phyloP scores from a whole-genome alignment of 2,888 invertebrate genomes.

The Acleris cristana region DNA sequence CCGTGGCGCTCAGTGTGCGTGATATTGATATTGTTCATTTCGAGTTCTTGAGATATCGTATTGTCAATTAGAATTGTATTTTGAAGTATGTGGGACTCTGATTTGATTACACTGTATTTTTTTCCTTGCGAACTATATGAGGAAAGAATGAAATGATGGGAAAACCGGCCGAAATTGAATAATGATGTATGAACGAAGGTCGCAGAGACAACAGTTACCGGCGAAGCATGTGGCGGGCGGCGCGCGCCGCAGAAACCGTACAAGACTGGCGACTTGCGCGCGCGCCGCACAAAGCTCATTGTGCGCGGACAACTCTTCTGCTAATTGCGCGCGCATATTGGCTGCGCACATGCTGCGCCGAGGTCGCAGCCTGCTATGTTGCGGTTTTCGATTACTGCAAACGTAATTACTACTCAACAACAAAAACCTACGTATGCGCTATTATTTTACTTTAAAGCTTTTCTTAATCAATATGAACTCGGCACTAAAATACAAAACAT shows the following conservation, averaged over 20 bases:
- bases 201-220: slow-evolving; percentile 49
- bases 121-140: too few relatives aligned
- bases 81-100: too few relatives aligned
- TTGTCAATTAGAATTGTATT: too few relatives aligned
- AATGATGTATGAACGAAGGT: slow-evolving; percentile 23
- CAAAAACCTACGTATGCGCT: slow-evolving; percentile 55
- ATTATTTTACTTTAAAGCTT: slow-evolving; percentile 51
- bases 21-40: too few relatives aligned
- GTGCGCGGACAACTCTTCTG: slow-evolving; percentile 56
- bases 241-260: slow-evolving; percentile 68
- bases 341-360: slow-evolving; percentile 71
- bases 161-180: neutral
- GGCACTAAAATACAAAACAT: slow-evolving; percentile 47
- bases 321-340: slow-evolving; percentile 71
- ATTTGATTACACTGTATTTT: too few relatives aligned
- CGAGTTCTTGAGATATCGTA: too few relatives aligned
- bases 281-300: slow-evolving; percentile 47
- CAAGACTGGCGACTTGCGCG: slow-evolving; percentile 58
- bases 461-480: slow-evolving; percentile 57
- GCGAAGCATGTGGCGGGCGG: slow-evolving; percentile 72
- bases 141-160: too few relatives aligned
- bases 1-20: too few relatives aligned
- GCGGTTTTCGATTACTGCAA: slow-evolving; percentile 73
- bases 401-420: slow-evolving; percentile 58
- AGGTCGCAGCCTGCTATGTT: slow-evolving; percentile 67